Evolutionary conservation across 1,140 invertebrate species (phyloP).

Genomic region (Aphaenogaster ashmeadi): DNA sequence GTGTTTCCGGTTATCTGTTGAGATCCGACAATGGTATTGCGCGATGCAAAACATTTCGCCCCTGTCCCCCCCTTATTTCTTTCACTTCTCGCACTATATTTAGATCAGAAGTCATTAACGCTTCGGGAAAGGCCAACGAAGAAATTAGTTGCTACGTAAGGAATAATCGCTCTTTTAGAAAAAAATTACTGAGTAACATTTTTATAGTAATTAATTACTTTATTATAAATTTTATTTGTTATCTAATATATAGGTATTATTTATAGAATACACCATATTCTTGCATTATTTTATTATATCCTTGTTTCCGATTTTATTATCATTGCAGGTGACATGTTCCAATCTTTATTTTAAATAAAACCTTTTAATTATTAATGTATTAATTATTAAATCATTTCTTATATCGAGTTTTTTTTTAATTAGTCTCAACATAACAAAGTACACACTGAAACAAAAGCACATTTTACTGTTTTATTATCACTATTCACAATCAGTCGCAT

Average conservation of each 20-base stretch:
- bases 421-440: not conserved
- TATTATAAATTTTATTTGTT: not conserved
- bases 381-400: not conserved
- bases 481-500: not conserved
- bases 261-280: not conserved
- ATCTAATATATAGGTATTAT: not conserved
- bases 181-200: not conserved
- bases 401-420: not conserved
- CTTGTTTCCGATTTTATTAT: not conserved
- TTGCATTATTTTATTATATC: not conserved
- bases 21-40: constrained; percentile 62
- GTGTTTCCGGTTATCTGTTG: constrained; percentile 69
- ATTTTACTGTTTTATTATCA: not conserved
- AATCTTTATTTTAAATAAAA: not conserved
- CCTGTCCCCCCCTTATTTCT: constrained; percentile 3
- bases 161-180: not conserved
- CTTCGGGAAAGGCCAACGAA: not conserved
- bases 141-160: not conserved
- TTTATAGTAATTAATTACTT: not conserved
- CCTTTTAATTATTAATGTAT: not conserved
- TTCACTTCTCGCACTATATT: not conserved
- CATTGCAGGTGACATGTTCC: not conserved
- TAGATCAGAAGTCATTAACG: not conserved
- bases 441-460: not conserved
- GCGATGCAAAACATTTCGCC: constrained; percentile 52